Base-by-base conservation (phyloP, 2,888 invertebrate genomes). In the Blastobasis adustella region DNA sequence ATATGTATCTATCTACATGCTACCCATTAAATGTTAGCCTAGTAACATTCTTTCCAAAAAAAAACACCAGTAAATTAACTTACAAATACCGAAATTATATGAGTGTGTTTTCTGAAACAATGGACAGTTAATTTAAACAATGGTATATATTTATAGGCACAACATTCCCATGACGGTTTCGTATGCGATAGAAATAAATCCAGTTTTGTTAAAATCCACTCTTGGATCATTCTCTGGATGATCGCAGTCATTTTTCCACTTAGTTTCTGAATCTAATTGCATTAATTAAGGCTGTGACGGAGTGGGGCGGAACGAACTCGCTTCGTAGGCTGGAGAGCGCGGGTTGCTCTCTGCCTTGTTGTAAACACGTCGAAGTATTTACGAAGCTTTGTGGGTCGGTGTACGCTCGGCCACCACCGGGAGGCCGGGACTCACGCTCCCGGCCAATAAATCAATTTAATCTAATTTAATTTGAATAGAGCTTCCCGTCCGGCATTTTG, bases 391-490 rank as follows among this genome's bases (percentile, higher is more conserved):
- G 45, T 37, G 52, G 10, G 37, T 8, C 9, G 10, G 10, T 51
- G 52, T 50, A 52, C 45, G 6, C 37, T 7, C 51, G 55, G 51
- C 55, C 52, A 51, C 23, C 23, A 23, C 54, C 59, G 58, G 42
- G 50, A 57, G 57, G 57, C 55, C 55, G 53, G 62, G 61, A 55
- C 72, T 76, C 78, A 76, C 80, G 80, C 71, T 78, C 75, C 76
- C 76, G 69, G 67, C 73, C 77, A 77, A 82, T 85, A 87, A 87
- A 87, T 87, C 87, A 88, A 87, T 87, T 88, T 84, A 81, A 84
- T 86, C 80, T 87, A 85, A 87, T 86, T 85, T 84, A 85, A 85
- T 87, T 87, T 81, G 69, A 76, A 71, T 72, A 76, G 73, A 70
- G 76, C 76, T 81, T 84, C 83, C 81, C 71, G 68, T 63, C 65